Evolutionary conservation across 2,113 vertebrate species (phyloP).

Genomic region (Zingel zingel): DNA sequence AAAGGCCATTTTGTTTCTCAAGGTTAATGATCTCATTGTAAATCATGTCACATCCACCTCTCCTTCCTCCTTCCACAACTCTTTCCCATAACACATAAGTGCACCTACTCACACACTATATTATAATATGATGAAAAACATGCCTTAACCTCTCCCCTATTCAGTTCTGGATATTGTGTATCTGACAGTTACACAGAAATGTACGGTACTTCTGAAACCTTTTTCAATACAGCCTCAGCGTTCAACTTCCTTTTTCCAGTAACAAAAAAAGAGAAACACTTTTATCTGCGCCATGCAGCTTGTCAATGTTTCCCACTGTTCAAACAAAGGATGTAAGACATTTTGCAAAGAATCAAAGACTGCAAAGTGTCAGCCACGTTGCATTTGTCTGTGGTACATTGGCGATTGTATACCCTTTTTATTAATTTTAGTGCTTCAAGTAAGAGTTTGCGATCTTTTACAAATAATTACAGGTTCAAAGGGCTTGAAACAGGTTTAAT

Average conservation of each 20-base stretch:
- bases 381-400: neutral
- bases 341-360: constrained; percentile 7
- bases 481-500: too few species aligned
- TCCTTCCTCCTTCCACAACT: neutral
- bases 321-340: constrained; percentile 8
- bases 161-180: constrained; percentile 7
- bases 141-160: neutral
- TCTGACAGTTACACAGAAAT: constrained; percentile 8
- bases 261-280: neutral
- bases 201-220: neutral
- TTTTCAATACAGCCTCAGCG: neutral
- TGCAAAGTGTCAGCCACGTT: constrained; percentile 1
- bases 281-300: neutral
- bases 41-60: constrained; percentile 80
- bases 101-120: neutral
- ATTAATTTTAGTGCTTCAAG: too few species aligned
- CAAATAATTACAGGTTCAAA: too few species aligned
- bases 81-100: constrained; percentile 6
- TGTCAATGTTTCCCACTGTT: constrained; percentile 17
- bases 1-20: constrained; percentile 72
- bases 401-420: too few species aligned
- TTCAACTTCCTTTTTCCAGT: constrained; percentile 3
- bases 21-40: constrained; percentile 88
- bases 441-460: too few species aligned
- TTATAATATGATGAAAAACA: neutral